Conservation (phyloP, 2,113 vertebrate species). For the Murina feae region DNA sequence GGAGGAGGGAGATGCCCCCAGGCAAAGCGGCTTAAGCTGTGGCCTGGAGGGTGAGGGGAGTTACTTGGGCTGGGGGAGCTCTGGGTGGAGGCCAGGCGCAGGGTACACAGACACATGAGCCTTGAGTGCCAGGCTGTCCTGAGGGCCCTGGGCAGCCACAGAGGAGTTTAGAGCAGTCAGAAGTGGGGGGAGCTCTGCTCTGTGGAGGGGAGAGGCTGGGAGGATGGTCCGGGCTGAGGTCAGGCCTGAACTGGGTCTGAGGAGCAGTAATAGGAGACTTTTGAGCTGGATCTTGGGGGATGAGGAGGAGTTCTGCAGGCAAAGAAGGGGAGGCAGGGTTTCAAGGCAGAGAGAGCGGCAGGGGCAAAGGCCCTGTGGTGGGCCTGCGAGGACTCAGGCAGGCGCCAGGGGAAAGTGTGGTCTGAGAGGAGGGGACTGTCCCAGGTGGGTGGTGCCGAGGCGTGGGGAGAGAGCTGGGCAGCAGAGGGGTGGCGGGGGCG, state of each 20-base stretch:
- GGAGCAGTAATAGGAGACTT: background rate
- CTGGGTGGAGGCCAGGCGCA: background rate
- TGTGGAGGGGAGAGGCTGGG: background rate
- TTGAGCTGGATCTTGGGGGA: background rate
- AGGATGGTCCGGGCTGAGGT: background rate
- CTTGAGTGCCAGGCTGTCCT: background rate
- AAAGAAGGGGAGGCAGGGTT: background rate
- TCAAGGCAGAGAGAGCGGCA: background rate
- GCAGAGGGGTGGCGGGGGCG: background rate
- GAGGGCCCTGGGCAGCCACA: background rate
- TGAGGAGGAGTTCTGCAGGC: background rate
- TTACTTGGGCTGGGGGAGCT: background rate
- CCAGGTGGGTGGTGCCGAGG: background rate
- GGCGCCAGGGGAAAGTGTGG: background rate
- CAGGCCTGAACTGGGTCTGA: background rate
- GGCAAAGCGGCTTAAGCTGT: background rate
- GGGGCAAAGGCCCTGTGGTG: background rate
- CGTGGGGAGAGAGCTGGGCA: background rate
- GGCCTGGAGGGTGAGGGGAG: background rate
- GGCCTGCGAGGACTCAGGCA: background rate
- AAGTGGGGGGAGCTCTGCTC: background rate
- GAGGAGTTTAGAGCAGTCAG: background rate
- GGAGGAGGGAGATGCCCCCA: background rate
- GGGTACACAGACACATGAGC: background rate
- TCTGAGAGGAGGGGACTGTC: no score